Base-by-base conservation (phyloP, 2,797 vertebrate genomes). In the Pagetopsis macropterus region DNA sequence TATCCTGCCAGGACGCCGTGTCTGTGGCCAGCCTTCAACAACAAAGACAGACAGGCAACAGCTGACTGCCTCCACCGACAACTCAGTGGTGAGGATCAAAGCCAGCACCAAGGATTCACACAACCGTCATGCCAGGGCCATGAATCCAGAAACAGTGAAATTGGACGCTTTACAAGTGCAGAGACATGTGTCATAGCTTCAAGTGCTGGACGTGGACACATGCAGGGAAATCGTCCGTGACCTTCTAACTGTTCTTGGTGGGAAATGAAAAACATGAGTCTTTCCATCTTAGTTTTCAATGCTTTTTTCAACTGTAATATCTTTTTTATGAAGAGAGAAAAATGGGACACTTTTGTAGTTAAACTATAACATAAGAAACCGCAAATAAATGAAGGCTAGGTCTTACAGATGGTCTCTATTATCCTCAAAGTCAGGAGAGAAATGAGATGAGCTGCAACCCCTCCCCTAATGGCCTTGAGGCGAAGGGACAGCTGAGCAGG, bases 381-480 rank as follows among this genome's bases (percentile, higher is more conserved):
- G 33, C 87, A 90, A 82, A 86, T 72, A 88, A 91, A 92, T 65
- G 49, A 90, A 85, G 82, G 76, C 78, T 70, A 58, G 75, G 70
- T 83, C 82, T 52, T 65, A 83, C 91, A 92, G 85, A 89, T 91
- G 91, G 85, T 80, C 92, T 81, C 66, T 60, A 91, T 93, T 90
- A 91, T 65, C 75, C 81, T 89, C 82, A 91, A 88, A 90, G 85
- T 79, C 63, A 11, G 81, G 75, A 82, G 65, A 66, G 79, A 89
- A 83, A 88, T 51, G 74, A 85, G 81, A 86, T 85, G 83, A 85
- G 73, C 46, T 67, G 72, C 57, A 71, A 40, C 55, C 70, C 72
- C 75, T 65, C 82, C 82, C 73, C 60, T 72, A 2, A 13, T 1
- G 16, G 76, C 83, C 85, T 83, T 54, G 15, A 81, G 83, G 80